These are phyloP conservation scores for Cercocebus atys DNA, from an alignment of 2,113 vertebrate species.

Conservation along the genomic window DNA sequence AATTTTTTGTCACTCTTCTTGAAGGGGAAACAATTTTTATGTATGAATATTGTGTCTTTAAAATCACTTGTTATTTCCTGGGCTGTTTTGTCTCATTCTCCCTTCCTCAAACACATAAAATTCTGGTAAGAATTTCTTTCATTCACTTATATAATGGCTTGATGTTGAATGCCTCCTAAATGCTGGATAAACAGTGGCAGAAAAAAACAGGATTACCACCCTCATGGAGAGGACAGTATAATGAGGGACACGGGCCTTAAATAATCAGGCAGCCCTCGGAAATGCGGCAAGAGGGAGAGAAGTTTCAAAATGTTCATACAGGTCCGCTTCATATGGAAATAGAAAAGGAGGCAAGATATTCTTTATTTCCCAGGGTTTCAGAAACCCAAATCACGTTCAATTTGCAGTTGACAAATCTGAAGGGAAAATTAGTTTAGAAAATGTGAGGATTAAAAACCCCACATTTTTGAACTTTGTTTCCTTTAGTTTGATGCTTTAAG, in stretches of 20 bases:
- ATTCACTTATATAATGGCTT: not conserved
- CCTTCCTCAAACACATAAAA: not conserved
- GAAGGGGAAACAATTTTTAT: not conserved
- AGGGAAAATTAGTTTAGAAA: slow-evolving; percentile 21
- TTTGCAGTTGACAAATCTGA: not conserved
- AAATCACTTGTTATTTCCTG: slow-evolving; percentile 3
- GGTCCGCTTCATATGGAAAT: not conserved
- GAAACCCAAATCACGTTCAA: not conserved
- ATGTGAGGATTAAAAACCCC: not conserved
- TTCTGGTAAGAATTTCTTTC: slow-evolving; percentile 3
- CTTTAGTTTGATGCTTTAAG: not conserved
- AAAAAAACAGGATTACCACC: not conserved
- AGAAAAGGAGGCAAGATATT: not conserved
- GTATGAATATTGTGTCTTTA: not conserved
- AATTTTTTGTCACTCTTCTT: not conserved
- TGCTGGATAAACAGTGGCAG: not conserved
- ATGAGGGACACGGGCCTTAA: not conserved
- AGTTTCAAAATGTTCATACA: not conserved
- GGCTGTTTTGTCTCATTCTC: not conserved
- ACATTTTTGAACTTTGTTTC: not conserved
- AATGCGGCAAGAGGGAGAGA: not conserved
- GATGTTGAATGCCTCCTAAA: not conserved
- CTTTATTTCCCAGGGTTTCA: not conserved
- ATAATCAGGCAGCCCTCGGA: not conserved
- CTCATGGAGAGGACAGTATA: not conserved